Evolutionary conservation across 2,888 invertebrate species (phyloP), one percentile per base, ranked within the genome.

Genomic region (Tanytarsus gracilentus): DNA sequence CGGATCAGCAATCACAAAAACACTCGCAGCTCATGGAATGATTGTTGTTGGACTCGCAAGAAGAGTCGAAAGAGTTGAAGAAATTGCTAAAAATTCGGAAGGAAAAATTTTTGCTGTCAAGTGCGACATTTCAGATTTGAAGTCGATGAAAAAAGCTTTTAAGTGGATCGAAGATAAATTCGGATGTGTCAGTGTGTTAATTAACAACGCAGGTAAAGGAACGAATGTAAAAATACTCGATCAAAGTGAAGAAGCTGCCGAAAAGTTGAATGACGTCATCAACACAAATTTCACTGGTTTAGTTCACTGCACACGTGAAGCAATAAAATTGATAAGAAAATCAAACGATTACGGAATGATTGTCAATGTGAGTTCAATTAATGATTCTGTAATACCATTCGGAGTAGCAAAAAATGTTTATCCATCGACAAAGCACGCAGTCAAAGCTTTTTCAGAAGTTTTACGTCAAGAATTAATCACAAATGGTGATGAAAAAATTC

Each of bases 201-300:
- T 83, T 2, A 83, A 83, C 66, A 81, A 80, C 66, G 82, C 82
- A 2, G 82, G 78, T 2, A 66, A 77, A 1, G 48, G 29, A 60
- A 48, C 30, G 14, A 21, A 48, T n/a, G 26, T 26, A 8, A 7
- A 16, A 33, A 21, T 61, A 4, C 16, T 61, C 1, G 50, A 18
- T 8, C 36, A 27, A 11, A 26, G 25, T 39, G 36, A 36, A 14
- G 61, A 51, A 23, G 36, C 51, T 8, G 23, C 14, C 16, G 6
- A 33, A 6, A 33, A 49, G 11, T 65, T 75, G 18, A 70, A 69
- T 60, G 65, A 71, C 36, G 67, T 74, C 0, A 65, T 79, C 1
- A 75, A 79, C 63, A 73, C 74, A 9, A 79, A 79, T 66, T 63
- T 77, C 1, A 74, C 72, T 65, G 78, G 75, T 2, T 66, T 74